Conservation (phyloP, 2,113 vertebrate species). For the Rhizomys pruinosus region DNA sequence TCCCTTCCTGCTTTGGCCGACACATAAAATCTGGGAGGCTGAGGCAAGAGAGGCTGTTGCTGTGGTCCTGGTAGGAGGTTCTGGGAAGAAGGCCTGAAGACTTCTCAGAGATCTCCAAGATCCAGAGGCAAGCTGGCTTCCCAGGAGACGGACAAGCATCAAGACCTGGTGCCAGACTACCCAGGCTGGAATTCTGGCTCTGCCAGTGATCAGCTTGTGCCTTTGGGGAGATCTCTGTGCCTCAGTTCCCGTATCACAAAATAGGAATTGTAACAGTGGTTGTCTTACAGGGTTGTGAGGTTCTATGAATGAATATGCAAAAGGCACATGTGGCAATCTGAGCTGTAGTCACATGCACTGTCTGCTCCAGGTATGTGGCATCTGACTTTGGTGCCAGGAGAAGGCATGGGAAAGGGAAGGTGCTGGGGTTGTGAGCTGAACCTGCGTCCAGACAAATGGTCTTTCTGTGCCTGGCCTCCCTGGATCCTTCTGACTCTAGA, state of each 20-base stretch:
- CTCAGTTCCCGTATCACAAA: slow-evolving; percentile 1
- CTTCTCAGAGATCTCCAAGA: not conserved
- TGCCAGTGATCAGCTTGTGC: not conserved
- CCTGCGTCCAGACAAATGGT: slow-evolving; percentile 74
- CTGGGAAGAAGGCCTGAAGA: not conserved
- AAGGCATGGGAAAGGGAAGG: not conserved
- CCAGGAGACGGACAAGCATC: not conserved
- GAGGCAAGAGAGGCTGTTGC: not conserved
- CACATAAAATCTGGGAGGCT: not conserved
- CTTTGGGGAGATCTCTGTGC: not conserved
- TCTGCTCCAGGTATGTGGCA: not conserved
- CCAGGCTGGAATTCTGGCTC: not conserved
- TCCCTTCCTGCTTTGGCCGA: not conserved
- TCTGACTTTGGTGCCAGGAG: not conserved
- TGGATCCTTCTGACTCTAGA: slow-evolving; percentile 56
- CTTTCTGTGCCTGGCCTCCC: slow-evolving; percentile 26
- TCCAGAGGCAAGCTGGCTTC: not conserved
- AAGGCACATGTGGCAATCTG: not conserved
- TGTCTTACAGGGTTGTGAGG: not conserved
- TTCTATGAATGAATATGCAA: not conserved
- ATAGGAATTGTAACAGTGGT: not conserved
- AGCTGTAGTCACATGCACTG: not conserved
- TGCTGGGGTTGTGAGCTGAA: slow-evolving; percentile 42
- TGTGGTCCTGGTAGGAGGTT: not conserved
- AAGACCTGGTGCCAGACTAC: not conserved